Evolutionary conservation across 2,888 invertebrate genomes (phyloP).

Genomic region (Oscheius sp.): DNA sequence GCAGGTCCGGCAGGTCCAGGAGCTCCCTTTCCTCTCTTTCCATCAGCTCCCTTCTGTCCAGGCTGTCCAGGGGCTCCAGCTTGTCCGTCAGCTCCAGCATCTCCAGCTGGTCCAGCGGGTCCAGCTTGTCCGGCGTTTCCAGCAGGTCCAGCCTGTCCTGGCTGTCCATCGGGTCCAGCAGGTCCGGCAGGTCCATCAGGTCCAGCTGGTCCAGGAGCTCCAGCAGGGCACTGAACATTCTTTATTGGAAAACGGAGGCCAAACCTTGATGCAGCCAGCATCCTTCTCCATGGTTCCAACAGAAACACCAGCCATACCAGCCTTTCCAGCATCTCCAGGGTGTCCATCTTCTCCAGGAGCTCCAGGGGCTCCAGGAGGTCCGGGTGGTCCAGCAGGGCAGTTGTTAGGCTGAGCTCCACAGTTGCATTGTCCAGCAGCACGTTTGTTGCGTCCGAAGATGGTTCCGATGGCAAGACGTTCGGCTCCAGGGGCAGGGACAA

Average conservation of each 20-base stretch:
- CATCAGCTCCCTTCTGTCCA: constrained; percentile 53
- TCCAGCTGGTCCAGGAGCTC: constrained; percentile 57
- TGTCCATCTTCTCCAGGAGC: constrained; percentile 56
- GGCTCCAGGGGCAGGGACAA: constrained; percentile 44
- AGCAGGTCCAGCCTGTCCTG: constrained; percentile 49
- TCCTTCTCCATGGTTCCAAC: constrained; percentile 46
- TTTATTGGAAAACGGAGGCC: too few relatives aligned
- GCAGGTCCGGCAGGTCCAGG: constrained; percentile 40
- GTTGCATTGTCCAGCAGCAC: constrained; percentile 46
- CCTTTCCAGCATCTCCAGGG: constrained; percentile 38
- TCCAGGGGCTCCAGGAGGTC: constrained; percentile 54
- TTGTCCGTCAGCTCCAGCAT: constrained; percentile 49
- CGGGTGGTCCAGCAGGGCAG: constrained; percentile 57
- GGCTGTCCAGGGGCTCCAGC: constrained; percentile 48
- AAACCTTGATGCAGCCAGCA: constrained; percentile 54
- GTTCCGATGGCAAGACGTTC: constrained; percentile 31
- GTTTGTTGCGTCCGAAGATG: constrained; percentile 58
- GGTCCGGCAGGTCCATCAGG: constrained; percentile 52
- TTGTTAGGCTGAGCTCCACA: constrained; percentile 53
- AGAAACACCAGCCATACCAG: constrained; percentile 46
- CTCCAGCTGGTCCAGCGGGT: constrained; percentile 50
- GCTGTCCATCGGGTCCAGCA: constrained; percentile 52
- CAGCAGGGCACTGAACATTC: constrained; percentile 60
- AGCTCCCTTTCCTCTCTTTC: constrained; percentile 47
- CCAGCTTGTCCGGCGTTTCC: constrained; percentile 52